A percentile compares a stretch with the other conserved stretches of the same genome.
These are phyloP conservation scores for Drosophila tsacasi DNA, from an alignment of 1,140 invertebrate species.

Conservation along the genomic window DNA sequence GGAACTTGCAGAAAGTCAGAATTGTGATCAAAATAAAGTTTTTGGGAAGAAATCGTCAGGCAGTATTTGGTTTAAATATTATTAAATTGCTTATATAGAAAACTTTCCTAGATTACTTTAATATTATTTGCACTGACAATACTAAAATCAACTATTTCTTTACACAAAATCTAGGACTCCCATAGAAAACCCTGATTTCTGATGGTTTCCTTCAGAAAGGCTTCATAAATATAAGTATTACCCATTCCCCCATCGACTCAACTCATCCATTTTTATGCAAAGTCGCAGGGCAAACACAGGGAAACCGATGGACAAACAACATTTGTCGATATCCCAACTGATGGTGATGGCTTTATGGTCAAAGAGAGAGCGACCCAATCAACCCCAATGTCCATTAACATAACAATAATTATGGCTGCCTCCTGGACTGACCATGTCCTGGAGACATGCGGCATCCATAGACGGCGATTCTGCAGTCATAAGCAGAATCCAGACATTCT, in stretches of 20 bases:
- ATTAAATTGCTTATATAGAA: neutral
- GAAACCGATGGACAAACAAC: conserved; percentile 65
- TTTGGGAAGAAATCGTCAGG: too few species aligned
- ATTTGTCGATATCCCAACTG: conserved; percentile 36
- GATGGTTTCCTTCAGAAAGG: neutral
- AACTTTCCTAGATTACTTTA: neutral
- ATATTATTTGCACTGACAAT: neutral
- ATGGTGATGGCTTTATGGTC: conserved; percentile 46
- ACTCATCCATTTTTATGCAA: conserved; percentile 70
- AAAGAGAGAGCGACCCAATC: conserved; percentile 15
- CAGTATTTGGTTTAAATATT: neutral
- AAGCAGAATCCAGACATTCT: conserved; percentile 74
- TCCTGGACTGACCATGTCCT: conserved; percentile 54
- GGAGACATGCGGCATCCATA: conserved; percentile 44
- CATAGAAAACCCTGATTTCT: conserved; percentile 26
- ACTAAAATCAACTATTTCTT: neutral
- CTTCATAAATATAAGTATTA: conserved; percentile 31
- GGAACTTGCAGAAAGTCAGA: neutral
- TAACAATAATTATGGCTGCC: conserved; percentile 78
- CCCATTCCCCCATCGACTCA: neutral
- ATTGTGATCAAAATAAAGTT: neutral
- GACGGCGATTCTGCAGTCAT: conserved; percentile 62
- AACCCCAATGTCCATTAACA: conserved; percentile 69
- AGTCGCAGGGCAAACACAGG: conserved; percentile 68
- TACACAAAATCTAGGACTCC: neutral